These are phyloP conservation scores for Drosophila atroscutellata DNA, from an alignment of 2,888 invertebrate species.

Conservation along the genomic window DNA sequence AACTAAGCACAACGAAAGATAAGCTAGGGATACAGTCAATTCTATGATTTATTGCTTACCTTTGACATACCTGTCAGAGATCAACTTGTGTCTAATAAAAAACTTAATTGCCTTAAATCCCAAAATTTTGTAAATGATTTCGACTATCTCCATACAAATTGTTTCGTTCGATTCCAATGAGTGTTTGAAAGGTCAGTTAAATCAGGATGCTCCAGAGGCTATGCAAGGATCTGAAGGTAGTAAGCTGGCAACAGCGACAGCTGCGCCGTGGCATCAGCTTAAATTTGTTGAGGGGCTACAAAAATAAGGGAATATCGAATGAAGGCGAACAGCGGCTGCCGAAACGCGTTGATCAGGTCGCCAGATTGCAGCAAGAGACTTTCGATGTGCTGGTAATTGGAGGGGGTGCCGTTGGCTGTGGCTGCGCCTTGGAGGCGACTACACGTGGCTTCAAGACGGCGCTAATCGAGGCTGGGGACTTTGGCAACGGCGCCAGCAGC, in stretches of 20 bases:
- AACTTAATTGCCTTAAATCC: background rate
- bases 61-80: background rate
- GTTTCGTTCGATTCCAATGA: slow-evolving; percentile 14
- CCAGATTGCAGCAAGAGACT: slow-evolving; percentile 90
- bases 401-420: slow-evolving; percentile 98
- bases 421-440: slow-evolving; percentile 96
- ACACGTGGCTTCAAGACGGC: slow-evolving; percentile 98
- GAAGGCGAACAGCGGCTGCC: slow-evolving; percentile 86
- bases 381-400: slow-evolving; percentile 98
- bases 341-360: slow-evolving; percentile 91
- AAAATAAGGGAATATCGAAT: background rate
- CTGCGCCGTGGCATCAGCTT: background rate
- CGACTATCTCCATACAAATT: slow-evolving; percentile 8
- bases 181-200: background rate
- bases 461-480: slow-evolving; percentile 97
- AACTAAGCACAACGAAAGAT: too few species aligned
- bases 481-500: slow-evolving; percentile 97
- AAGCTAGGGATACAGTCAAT: too few species aligned
- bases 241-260: background rate
- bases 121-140: background rate
- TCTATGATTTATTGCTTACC: background rate
- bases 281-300: background rate
- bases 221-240: background rate
- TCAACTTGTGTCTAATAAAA: background rate
- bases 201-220: slow-evolving; percentile 20